Evolutionary conservation across 2,888 invertebrate species (phyloP).

Genomic region (Isoperla grammatica): DNA sequence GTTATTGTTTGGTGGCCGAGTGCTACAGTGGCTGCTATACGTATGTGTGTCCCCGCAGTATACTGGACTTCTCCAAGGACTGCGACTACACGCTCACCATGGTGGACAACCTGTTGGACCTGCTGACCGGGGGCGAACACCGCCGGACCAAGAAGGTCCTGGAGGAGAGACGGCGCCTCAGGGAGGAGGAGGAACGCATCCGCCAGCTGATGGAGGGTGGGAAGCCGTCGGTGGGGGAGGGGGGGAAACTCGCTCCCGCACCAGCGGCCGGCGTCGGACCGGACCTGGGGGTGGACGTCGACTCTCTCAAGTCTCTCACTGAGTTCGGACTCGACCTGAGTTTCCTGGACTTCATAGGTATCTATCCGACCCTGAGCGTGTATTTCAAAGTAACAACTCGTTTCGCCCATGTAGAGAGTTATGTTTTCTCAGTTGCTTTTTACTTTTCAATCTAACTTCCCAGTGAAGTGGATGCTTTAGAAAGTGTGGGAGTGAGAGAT

Average conservation of each 20-base stretch:
- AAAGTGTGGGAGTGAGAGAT: background rate
- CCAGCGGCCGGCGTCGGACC: conserved; percentile 16
- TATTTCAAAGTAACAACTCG: background rate
- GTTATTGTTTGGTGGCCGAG: too few relatives aligned
- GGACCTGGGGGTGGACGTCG: conserved; percentile 22
- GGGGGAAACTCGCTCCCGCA: background rate
- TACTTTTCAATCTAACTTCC: background rate
- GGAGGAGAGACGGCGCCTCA: conserved; percentile 59
- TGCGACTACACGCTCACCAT: conserved; percentile 68
- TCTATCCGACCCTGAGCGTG: conserved; percentile 33
- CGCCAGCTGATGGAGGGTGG: conserved; percentile 35
- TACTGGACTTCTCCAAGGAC: conserved; percentile 72
- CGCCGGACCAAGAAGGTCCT: conserved; percentile 64
- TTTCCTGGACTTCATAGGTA: conserved; percentile 67
- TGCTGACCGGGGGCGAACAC: conserved; percentile 79
- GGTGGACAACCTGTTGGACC: conserved; percentile 76
- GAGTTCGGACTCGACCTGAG: conserved; percentile 81
- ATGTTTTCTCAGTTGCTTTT: background rate
- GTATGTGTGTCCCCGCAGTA: conserved; percentile 50
- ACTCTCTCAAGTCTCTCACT: conserved; percentile 37
- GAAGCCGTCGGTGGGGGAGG: conserved; percentile 16
- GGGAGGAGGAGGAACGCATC: conserved; percentile 60
- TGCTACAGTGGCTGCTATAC: too few relatives aligned
- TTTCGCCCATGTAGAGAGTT: background rate
- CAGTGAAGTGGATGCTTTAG: background rate